Evolutionary conservation across 2,888 invertebrate genomes (phyloP), one percentile per base, ranked within the genome.

Genomic region (Herminia tarsipennalis): DNA sequence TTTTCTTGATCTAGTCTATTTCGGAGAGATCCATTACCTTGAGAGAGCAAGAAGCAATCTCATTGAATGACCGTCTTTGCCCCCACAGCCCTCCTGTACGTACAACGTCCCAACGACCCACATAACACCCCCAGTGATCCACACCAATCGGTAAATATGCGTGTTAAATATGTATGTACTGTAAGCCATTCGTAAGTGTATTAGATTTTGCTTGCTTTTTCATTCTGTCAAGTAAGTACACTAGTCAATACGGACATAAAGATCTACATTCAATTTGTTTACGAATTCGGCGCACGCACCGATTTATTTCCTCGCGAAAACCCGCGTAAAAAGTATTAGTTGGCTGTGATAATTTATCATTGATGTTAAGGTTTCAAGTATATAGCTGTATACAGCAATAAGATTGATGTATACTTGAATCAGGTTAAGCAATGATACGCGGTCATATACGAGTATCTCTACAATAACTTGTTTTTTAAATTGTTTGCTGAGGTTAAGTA

Each of bases 1-100:
- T 83, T 87, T 86, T 81, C 87, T 85, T 88, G 84, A 89, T 88
- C 82, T 83, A 88, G 88, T 91, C 86, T 88, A 91, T 91, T 92
- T 91, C 73, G 86, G 86, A 74, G 78, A 86, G 92, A 92, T 92
- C 92, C 92, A 92, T 92, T 92, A 92, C 92, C 83, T 78, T 74
- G 82, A 81, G 87, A 87, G 84, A 80, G 90, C 91, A 88, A 90
- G 92, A 91, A 92, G 92, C 92, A 92, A 92, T 92, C 92, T 91
- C 92, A 91, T 92, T 90, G 92, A 92, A 92, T 92, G 92, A 92
- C 92, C 92, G 83, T 82, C 86, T 81, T 79, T 81, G 74, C 79
- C 78, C 80, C 78, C 62, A 44, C 57, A 44, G 66, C 72, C 59
- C 68, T 67, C 69, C 75, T 55, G 53, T 65, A 68, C 45, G 60